phyloP scores from a whole-genome alignment of 2,888 invertebrate species.

The Zygogramma bicolorata region DNA sequence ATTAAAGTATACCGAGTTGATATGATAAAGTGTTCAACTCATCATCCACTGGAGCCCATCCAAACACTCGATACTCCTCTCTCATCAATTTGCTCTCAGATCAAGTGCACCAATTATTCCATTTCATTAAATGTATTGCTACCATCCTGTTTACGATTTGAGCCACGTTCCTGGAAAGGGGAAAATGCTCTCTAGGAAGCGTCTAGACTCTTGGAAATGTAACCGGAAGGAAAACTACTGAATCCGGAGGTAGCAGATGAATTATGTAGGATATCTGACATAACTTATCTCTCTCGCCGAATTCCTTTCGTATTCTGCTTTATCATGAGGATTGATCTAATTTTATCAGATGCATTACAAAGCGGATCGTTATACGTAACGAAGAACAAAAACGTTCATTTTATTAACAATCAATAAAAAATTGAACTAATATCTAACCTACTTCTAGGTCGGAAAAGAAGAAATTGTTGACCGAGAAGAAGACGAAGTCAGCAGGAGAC shows the following conservation, averaged over 20 bases:
- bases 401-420: no score
- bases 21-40: no score
- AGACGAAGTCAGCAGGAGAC: no score
- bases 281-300: slow-evolving; percentile 33
- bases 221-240: slow-evolving; percentile 66
- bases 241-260: slow-evolving; percentile 65
- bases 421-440: neutral
- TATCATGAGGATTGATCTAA: slow-evolving; percentile 38
- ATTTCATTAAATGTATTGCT: slow-evolving; percentile 41
- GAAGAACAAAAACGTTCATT: neutral
- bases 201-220: slow-evolving; percentile 63
- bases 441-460: neutral
- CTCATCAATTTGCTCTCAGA: slow-evolving; percentile 3
- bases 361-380: slow-evolving; percentile 8
- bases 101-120: slow-evolving; percentile 41
- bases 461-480: no score
- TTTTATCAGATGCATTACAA: slow-evolving; percentile 39
- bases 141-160: slow-evolving; percentile 50
- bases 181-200: slow-evolving; percentile 46
- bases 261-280: slow-evolving; percentile 65
- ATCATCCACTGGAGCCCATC: neutral
- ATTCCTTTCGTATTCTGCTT: slow-evolving; percentile 29
- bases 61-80: neutral
- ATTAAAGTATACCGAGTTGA: no score
- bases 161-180: slow-evolving; percentile 50